These are phyloP conservation scores for Leucania comma DNA, from an alignment of 2,888 invertebrate species.

Conservation along the genomic window DNA sequence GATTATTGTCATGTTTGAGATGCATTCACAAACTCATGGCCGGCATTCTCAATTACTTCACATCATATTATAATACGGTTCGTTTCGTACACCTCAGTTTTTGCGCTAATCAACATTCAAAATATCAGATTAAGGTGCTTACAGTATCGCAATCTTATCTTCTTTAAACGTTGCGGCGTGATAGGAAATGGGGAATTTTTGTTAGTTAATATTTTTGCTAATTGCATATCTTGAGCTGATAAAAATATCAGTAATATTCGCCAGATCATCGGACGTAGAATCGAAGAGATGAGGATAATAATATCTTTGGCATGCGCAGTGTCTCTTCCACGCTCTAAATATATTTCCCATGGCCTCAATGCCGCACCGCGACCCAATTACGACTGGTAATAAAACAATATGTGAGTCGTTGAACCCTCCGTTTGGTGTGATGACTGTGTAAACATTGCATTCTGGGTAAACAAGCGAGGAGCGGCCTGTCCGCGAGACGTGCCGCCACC, in stretches of 20 bases:
- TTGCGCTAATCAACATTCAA: slow-evolving; percentile 37
- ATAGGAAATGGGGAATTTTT: slow-evolving; percentile 37
- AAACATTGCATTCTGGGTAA: slow-evolving; percentile 87
- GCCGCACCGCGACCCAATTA: slow-evolving; percentile 87
- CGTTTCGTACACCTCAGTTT: slow-evolving; percentile 17
- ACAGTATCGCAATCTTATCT: slow-evolving; percentile 57
- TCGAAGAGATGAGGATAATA: slow-evolving; percentile 67
- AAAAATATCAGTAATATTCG: slow-evolving; percentile 21
- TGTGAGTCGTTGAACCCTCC: slow-evolving; percentile 87
- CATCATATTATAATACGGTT: slow-evolving; percentile 14
- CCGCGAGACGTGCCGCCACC: slow-evolving; percentile 84
- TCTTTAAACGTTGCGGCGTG: slow-evolving; percentile 38
- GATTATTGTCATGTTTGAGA: slow-evolving; percentile 54
- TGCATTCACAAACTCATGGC: slow-evolving; percentile 44
- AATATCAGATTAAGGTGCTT: slow-evolving; percentile 51
- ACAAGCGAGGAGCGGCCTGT: slow-evolving; percentile 60
- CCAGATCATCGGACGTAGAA: slow-evolving; percentile 46
- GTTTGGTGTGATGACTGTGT: slow-evolving; percentile 80
- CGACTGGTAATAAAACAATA: slow-evolving; percentile 88
- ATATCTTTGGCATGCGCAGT: slow-evolving; percentile 69
- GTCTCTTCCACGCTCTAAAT: slow-evolving; percentile 76
- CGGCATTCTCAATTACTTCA: slow-evolving; percentile 28
- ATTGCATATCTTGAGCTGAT: slow-evolving; percentile 29
- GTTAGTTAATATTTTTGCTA: slow-evolving; percentile 35
- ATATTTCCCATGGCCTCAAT: slow-evolving; percentile 81